Base-by-base conservation (phyloP, 2,888 invertebrate species). In the Alloplasta piceator region DNA sequence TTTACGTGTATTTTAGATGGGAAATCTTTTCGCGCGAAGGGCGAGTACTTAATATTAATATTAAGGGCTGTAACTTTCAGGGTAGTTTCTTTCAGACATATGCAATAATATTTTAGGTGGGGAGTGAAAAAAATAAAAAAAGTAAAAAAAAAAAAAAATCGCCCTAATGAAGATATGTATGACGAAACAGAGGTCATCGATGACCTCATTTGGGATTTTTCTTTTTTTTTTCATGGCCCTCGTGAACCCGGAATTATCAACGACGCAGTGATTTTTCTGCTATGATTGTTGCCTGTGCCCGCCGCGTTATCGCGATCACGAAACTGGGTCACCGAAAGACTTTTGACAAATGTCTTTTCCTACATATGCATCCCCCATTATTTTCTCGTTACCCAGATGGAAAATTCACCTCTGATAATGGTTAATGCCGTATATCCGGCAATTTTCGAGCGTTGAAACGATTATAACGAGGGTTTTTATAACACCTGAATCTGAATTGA, bases 201-300 rank as follows among this genome's bases (percentile, higher is more conserved):
- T 68, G 76, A 50, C 72, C 63, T 64, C 52, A 48, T 71, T 76
- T 36, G 39, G n/a, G 46, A 50, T 74, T 68, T 74, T 68, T 14
- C 3, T 16, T 39, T 14, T 48, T 68, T 68, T 56, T 55, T 70
- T 9, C n/a, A 43, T 46, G 26, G 38, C 67, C 66, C 52, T 16
- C 7, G 26, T 68, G 73, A 66, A 77, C 80, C 77, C 77, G 77
- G 80, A 80, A 80, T 73, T 73, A 76, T 63, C 73, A 80, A 77
- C 73, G 64, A 64, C 41, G 68, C 26, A 26, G 48, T 48, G 48
- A 48, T 48, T 48, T 48, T 48, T 81, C 77, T 73, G 50, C n/a
- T 48, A 48, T 12, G 48, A 48, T 48, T 12, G 48, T 12, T 48
- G 48, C 48, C 12, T 26, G 26, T 26, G 5, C 12, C 48, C 48